Conservation (phyloP, 2,113 vertebrate genomes). For the Marcusenius ussheri region DNA sequence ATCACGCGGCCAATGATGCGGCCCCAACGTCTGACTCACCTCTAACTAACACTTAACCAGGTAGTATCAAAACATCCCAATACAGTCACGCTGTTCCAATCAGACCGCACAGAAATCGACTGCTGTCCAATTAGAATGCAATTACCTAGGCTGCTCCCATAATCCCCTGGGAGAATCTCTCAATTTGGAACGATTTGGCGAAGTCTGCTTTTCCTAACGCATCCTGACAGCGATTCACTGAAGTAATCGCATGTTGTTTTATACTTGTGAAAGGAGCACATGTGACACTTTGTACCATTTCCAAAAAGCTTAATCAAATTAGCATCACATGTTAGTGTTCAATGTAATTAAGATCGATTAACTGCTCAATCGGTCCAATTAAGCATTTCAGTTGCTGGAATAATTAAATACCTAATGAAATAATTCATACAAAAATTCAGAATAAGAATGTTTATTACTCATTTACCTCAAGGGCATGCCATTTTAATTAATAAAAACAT, state of each 20-base stretch:
- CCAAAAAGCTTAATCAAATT: neutral
- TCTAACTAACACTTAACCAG: neutral
- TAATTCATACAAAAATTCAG: neutral
- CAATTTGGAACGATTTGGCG: neutral
- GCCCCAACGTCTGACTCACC: neutral
- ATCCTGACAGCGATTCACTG: neutral
- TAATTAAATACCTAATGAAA: constrained; percentile 8
- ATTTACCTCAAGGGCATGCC: neutral
- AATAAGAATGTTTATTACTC: neutral
- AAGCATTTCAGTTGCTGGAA: neutral
- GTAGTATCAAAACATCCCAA: neutral
- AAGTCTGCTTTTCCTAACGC: neutral
- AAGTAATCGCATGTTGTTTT: neutral
- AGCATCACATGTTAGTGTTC: neutral
- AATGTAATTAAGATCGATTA: neutral
- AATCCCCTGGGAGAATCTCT: neutral
- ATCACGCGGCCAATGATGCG: neutral
- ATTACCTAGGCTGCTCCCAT: neutral
- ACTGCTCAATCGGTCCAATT: neutral
- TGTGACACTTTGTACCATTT: neutral
- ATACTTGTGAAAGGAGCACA: neutral
- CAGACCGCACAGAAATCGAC: neutral
- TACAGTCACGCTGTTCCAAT: neutral
- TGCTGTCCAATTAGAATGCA: neutral
- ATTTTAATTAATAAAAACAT: neutral